Percentiles rank a stretch among this genome's conserved stretches.
Conservation (phyloP, 2,797 vertebrate species). For the Jordanella pulchra region DNA sequence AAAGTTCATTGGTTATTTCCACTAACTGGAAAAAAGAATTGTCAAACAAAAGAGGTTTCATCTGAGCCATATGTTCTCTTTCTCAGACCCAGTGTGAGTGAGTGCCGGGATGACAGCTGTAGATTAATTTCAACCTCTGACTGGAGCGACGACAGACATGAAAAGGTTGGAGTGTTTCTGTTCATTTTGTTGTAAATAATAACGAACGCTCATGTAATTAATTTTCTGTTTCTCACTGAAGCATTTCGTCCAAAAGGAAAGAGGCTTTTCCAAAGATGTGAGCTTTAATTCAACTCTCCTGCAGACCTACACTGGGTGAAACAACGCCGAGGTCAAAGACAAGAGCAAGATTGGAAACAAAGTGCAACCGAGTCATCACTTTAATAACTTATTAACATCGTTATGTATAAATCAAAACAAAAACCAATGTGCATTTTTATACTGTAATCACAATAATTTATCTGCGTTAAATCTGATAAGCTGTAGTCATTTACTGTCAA, state of each 20-base stretch:
- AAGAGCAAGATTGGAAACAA: slow-evolving; percentile 18
- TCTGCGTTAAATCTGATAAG: background rate
- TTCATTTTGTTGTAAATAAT: slow-evolving; percentile 22
- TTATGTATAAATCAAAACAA: background rate
- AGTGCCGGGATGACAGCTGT: slow-evolving; percentile 68
- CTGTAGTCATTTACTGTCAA: background rate
- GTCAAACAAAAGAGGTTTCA: slow-evolving; percentile 33
- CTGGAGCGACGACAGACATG: slow-evolving; percentile 65
- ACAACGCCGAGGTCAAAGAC: slow-evolving; percentile 48
- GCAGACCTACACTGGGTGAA: slow-evolving; percentile 35
- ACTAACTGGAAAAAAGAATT: background rate
- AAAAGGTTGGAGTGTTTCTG: slow-evolving; percentile 57
- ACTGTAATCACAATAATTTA: background rate
- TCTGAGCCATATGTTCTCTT: slow-evolving; percentile 52
- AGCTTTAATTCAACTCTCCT: slow-evolving; percentile 30
- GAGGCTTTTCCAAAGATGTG: slow-evolving; percentile 34
- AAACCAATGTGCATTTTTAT: background rate
- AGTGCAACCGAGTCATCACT: slow-evolving; percentile 14
- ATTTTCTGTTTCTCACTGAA: slow-evolving; percentile 8
- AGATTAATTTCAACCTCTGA: slow-evolving; percentile 71
- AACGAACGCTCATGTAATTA: slow-evolving; percentile 5
- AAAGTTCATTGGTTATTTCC: background rate
- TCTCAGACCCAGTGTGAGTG: slow-evolving; percentile 51
- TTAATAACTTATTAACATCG: slow-evolving; percentile 1
- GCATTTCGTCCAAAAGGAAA: slow-evolving; percentile 15